Conservation (phyloP, 2,797 vertebrate genomes). For the Mastacembelus armatus region DNA sequence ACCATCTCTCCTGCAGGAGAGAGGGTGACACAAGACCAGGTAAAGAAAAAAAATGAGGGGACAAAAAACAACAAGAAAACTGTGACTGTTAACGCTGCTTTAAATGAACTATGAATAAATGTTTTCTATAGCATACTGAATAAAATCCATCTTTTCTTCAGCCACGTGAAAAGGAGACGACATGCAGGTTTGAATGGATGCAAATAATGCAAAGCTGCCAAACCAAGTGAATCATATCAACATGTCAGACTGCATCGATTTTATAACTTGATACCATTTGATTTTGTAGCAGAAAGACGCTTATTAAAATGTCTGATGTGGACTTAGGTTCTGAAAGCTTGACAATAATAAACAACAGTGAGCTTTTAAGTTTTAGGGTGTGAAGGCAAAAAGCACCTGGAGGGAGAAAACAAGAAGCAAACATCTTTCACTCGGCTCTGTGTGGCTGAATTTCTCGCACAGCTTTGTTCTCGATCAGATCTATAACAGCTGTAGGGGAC, state of each 20-base stretch:
- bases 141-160: not conserved
- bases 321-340: not conserved
- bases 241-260: not conserved
- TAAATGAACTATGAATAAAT: not conserved
- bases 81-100: not conserved
- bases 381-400: not conserved
- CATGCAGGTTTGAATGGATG: too few species aligned
- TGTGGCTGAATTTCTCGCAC: not conserved
- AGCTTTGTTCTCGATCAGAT: not conserved
- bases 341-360: not conserved
- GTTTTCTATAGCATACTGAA: too few species aligned
- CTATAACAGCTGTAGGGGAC: conserved; percentile 1
- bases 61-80: not conserved
- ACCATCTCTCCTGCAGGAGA: conserved; percentile 99
- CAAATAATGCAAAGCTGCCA: not conserved
- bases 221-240: conserved; percentile 11
- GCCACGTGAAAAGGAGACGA: too few species aligned
- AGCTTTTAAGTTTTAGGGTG: not conserved
- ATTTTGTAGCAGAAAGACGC: too few species aligned
- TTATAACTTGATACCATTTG: conserved; percentile 2
- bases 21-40: not conserved
- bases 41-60: not conserved
- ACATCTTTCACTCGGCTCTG: not conserved
- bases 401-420: not conserved
- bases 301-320: not conserved